These are phyloP conservation scores for Cyprinella venusta DNA, from an alignment of 2,797 vertebrate genomes.

Conservation along the genomic window DNA sequence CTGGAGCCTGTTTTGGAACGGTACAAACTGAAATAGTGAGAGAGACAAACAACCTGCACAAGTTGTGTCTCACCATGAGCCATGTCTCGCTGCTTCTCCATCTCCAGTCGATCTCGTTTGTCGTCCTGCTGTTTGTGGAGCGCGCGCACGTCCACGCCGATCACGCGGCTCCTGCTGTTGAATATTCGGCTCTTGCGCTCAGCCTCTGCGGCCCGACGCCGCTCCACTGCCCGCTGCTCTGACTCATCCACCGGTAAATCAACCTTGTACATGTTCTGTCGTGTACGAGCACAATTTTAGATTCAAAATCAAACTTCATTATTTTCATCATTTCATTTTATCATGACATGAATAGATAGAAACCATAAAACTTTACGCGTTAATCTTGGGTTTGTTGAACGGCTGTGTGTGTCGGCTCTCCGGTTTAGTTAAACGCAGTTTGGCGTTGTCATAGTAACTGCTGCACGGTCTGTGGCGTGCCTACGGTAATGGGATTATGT, in stretches of 20 bases:
- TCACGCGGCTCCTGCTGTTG: slow-evolving; percentile 69
- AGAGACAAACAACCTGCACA: background rate
- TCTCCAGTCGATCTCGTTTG: slow-evolving; percentile 61
- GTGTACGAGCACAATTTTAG: background rate
- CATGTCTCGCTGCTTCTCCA: slow-evolving; percentile 64
- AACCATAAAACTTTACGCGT: background rate
- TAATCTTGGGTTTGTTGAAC: background rate
- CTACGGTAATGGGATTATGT: background rate
- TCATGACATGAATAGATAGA: too few species aligned
- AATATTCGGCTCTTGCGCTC: slow-evolving; percentile 73
- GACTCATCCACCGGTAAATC: slow-evolving; percentile 66
- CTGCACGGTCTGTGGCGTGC: background rate
- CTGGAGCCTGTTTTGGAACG: background rate
- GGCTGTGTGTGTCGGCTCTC: background rate
- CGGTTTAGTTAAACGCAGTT: background rate
- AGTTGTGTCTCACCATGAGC: slow-evolving; percentile 68
- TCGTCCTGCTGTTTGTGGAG: slow-evolving; percentile 73
- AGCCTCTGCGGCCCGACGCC: slow-evolving; percentile 69
- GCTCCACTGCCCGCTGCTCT: slow-evolving; percentile 60
- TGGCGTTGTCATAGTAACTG: slow-evolving; percentile 14
- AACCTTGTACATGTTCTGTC: slow-evolving; percentile 70
- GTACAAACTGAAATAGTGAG: background rate
- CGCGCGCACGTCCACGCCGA: slow-evolving; percentile 72
- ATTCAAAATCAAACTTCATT: background rate
- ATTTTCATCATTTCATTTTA: background rate